phyloP scores from a whole-genome alignment of 2,113 vertebrate species.

The Elephas maximus region DNA sequence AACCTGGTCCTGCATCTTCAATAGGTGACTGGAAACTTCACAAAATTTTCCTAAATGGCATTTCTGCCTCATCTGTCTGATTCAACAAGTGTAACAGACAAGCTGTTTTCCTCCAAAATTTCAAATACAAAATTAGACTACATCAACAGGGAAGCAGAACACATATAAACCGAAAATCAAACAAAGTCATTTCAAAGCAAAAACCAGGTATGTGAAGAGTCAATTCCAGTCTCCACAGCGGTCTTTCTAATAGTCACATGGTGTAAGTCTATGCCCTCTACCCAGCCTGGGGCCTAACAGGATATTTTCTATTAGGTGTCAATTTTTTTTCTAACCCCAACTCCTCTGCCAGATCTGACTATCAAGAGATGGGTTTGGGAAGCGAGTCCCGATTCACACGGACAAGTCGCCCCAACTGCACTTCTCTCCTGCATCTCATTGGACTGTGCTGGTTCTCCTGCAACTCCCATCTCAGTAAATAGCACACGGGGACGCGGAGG shows the following conservation, averaged over 20 bases:
- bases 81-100: background rate
- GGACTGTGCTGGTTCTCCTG: rapidly evolving
- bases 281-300: background rate
- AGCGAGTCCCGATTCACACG: background rate
- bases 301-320: background rate
- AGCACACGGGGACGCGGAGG: rapidly evolving
- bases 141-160: background rate
- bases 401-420: rapidly evolving
- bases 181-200: no score
- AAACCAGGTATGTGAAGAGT: no score
- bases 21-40: no score
- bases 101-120: background rate
- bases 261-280: background rate
- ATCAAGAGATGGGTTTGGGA: background rate
- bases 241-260: background rate
- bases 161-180: no score
- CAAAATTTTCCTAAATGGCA: no score
- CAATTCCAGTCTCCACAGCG: no score
- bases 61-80: background rate
- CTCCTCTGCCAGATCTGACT: background rate
- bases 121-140: background rate
- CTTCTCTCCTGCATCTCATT: rapidly evolving
- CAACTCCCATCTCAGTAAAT: no score
- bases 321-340: background rate
- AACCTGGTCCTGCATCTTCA: no score